These are phyloP conservation scores for Fissipunctia ypsillon DNA, from an alignment of 2,888 invertebrate genomes.

Conservation along the genomic window DNA sequence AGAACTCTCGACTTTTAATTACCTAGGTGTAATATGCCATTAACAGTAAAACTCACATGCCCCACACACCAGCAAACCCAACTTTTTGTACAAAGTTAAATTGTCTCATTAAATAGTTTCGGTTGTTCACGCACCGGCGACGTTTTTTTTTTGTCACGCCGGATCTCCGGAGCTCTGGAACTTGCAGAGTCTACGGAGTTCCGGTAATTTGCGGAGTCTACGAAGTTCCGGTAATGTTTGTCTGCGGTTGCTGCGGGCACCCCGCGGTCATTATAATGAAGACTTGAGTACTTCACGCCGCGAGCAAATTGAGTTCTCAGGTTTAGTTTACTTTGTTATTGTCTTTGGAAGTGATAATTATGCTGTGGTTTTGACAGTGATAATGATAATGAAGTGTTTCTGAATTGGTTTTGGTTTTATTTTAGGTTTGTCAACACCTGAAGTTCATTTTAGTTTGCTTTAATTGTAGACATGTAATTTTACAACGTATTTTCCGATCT, in stretches of 20 bases:
- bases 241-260: constrained; percentile 30
- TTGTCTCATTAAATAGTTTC: constrained; percentile 58
- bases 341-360: constrained; percentile 22
- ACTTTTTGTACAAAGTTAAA: constrained; percentile 52
- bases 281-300: constrained; percentile 17
- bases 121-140: constrained; percentile 27
- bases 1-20: constrained; percentile 30
- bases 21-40: neutral
- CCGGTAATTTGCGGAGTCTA: constrained; percentile 35
- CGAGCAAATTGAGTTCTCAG: constrained; percentile 19
- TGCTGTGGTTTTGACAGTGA: constrained; percentile 22
- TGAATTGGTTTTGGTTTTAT: neutral
- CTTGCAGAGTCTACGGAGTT: constrained; percentile 21
- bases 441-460: neutral
- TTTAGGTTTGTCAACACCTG: neutral
- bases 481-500: too few relatives aligned
- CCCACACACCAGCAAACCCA: neutral
- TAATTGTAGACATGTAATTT: neutral
- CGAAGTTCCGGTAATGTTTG: constrained; percentile 51
- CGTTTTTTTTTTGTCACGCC: constrained; percentile 23
- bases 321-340: constrained; percentile 17
- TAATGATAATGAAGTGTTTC: constrained; percentile 29
- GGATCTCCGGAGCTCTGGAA: constrained; percentile 12
- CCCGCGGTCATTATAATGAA: constrained; percentile 30
- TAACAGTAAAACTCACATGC: constrained; percentile 11